These are phyloP conservation scores for Scortum barcoo DNA, from an alignment of 2,113 vertebrate genomes.

Conservation along the genomic window DNA sequence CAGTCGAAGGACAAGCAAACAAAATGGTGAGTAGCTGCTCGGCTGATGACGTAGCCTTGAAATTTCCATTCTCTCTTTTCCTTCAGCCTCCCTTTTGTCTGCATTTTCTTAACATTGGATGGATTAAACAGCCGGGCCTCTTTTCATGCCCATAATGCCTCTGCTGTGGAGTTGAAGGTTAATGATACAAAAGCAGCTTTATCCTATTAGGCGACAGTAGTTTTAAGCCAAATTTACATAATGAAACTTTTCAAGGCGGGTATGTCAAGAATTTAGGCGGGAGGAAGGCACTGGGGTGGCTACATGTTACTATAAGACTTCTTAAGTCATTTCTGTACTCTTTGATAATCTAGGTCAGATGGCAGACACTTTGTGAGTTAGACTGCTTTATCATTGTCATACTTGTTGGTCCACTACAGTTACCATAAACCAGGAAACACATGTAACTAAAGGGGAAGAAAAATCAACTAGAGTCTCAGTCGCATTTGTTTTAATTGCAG, in stretches of 20 bases:
- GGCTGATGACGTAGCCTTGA: constrained; percentile 55
- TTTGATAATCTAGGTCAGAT: constrained; percentile 37
- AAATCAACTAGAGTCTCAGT: background rate
- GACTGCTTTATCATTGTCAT: background rate
- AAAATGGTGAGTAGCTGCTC: constrained; percentile 85
- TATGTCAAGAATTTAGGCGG: background rate
- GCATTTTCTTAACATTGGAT: background rate
- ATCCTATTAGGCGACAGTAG: background rate
- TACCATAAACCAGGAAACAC: background rate
- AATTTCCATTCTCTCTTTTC: constrained; percentile 18
- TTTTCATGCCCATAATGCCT: constrained; percentile 11
- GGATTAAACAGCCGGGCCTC: background rate
- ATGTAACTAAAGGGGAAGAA: background rate
- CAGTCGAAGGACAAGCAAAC: constrained; percentile 82
- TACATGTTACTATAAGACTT: background rate
- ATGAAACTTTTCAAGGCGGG: constrained; percentile 24
- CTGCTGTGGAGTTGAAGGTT: background rate
- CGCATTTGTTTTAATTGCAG: constrained; percentile 3
- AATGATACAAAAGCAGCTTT: constrained; percentile 23
- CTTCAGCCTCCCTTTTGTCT: constrained; percentile 1
- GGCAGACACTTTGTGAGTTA: constrained; percentile 2
- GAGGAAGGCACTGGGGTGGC: background rate
- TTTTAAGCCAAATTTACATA: background rate
- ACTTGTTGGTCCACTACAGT: background rate
- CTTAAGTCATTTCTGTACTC: background rate